Evolutionary conservation across 1,140 invertebrate genomes (phyloP).

Genomic region (Eurosta solidaginis): DNA sequence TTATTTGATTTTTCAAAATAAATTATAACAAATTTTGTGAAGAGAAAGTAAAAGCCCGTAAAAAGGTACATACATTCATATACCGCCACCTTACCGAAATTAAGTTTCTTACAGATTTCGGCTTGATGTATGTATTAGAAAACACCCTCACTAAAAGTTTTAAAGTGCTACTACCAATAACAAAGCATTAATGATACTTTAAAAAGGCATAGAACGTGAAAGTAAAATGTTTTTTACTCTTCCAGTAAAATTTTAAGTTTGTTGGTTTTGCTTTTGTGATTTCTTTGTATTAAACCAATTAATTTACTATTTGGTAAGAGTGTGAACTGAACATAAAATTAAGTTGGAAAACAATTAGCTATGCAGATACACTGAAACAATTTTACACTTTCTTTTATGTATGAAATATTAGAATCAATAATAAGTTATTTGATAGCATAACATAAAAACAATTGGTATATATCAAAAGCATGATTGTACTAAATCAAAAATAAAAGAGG

Average conservation of each 20-base stretch:
- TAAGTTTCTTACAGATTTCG: no score
- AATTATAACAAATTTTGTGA: background rate
- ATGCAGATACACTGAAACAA: conserved; percentile 1
- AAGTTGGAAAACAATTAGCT: background rate
- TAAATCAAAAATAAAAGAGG: background rate
- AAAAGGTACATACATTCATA: no score
- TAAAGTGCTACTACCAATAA: no score
- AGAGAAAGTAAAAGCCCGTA: background rate
- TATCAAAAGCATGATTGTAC: background rate
- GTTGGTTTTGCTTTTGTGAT: no score
- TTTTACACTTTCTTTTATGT: background rate
- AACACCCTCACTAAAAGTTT: no score
- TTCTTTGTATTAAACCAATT: background rate
- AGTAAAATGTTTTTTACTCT: no score
- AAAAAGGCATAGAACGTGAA: no score
- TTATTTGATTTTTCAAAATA: background rate
- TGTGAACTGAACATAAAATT: background rate
- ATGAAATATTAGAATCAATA: background rate
- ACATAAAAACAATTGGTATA: background rate
- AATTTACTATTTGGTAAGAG: no score
- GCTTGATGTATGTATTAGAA: no score
- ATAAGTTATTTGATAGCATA: background rate
- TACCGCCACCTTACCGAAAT: no score
- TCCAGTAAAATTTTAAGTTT: no score
- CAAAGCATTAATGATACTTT: no score